Evolutionary conservation across 1,140 invertebrate species (phyloP), one percentile per base, ranked within the genome.

Genomic region (Drosophila lacertosa): DNA sequence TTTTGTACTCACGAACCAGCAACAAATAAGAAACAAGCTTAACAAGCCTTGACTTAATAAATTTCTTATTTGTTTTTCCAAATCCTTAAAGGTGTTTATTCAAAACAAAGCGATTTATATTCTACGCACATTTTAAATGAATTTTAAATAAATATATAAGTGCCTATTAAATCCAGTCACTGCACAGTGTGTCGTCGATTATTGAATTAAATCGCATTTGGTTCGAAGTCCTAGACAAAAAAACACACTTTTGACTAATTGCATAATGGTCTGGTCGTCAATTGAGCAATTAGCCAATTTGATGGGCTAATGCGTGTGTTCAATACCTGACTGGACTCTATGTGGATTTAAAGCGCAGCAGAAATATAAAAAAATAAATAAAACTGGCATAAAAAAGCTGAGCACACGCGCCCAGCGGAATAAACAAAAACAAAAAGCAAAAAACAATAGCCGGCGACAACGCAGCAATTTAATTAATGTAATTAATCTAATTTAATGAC

Each of bases 401-500:
- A 18, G 5, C 42, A 59, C 62, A 64, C 62, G 42, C 51, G 35
- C 54, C 59, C 32, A 59, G 24, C 11, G 22, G 29, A 42, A 35
- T 39, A 55, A 50, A 5, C 6, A 26, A 53, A 67, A 65, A 68
- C 60, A 50, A 45, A n/a, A n/a, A n/a, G n/a, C 26, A 29, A 26
- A 53, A 67, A 65, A 68, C 60, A 50, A 45, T 57, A 47, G n/a
- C 37, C 42, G 63, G 29, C 10, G 62, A 39, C 63, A 53, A 42
- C 60, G 20, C 45, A 58, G 57, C 64, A 86, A 86, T 86, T 89
- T 89, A 89, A 89, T 89, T 89, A 89, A 81, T 77, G 77, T 89
- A 89, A 89, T 89, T 89, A 89, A 89, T 89, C 88, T 86, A 78
- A 89, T 89, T 86, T 89, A 89, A 89, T 89, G 81, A 89, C 86